phyloP scores from a whole-genome alignment of 1,140 invertebrate genomes.

The Wasmannia auropunctata region DNA sequence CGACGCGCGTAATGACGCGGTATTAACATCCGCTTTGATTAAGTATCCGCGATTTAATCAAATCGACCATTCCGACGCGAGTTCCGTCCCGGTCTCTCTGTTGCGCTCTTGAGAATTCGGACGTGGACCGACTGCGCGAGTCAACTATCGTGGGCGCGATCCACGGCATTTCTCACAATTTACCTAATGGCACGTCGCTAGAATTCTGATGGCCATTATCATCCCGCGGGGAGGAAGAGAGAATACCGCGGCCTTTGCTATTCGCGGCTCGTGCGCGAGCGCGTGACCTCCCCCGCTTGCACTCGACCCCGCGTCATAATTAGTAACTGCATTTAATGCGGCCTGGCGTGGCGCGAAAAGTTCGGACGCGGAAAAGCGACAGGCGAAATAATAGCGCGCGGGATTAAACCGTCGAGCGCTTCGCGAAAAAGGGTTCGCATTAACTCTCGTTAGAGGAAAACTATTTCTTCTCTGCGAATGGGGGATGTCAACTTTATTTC shows the following conservation, averaged over 20 bases:
- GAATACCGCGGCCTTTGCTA: slow-evolving; percentile 28
- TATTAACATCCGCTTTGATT: slow-evolving; percentile 52
- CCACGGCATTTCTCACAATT: slow-evolving; percentile 72
- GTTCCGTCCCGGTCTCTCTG: slow-evolving; percentile 50
- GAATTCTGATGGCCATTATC: slow-evolving; percentile 76
- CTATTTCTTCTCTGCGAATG: neutral
- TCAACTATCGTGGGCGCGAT: slow-evolving; percentile 51
- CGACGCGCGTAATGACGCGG: slow-evolving; percentile 27
- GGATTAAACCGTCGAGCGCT: slow-evolving; percentile 11
- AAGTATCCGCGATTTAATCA: slow-evolving; percentile 66
- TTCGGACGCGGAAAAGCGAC: neutral
- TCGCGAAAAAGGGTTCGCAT: neutral
- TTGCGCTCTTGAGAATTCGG: slow-evolving; percentile 69
- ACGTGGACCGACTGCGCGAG: slow-evolving; percentile 69
- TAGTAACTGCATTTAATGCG: slow-evolving; percentile 51
- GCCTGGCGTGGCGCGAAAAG: neutral
- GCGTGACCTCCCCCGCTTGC: slow-evolving; percentile 5
- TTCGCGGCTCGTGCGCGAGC: slow-evolving; percentile 17
- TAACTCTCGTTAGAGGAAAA: neutral
- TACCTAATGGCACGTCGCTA: slow-evolving; percentile 74
- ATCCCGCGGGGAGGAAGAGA: slow-evolving; percentile 50
- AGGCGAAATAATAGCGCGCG: neutral
- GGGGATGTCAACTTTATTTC: neutral
- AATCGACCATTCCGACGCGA: slow-evolving; percentile 30
- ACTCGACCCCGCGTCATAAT: slow-evolving; percentile 54